Conservation (phyloP, 2,888 invertebrate genomes). For the Oscheius onirici region DNA sequence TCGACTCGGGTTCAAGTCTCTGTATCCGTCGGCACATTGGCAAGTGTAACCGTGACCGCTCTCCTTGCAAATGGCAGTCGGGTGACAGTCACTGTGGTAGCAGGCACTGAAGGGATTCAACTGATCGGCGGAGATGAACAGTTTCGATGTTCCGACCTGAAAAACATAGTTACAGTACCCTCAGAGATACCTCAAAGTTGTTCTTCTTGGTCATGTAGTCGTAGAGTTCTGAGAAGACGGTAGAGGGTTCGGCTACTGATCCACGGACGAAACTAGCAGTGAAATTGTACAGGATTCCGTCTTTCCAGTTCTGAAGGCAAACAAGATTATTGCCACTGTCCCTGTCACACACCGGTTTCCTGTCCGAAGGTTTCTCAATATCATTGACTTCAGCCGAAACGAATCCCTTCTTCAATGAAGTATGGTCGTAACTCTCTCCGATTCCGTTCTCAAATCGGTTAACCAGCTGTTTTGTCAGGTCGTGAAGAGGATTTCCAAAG, state of each 20-base stretch:
- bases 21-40: constrained; percentile 46
- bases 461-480: constrained; percentile 50
- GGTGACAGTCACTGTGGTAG: constrained; percentile 58
- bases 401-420: constrained; percentile 52
- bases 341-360: constrained; percentile 40
- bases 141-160: constrained; percentile 59
- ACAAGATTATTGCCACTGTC: too few relatives aligned
- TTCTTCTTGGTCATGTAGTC: constrained; percentile 58
- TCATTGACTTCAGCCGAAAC: constrained; percentile 56
- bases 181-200: constrained; percentile 52
- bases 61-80: constrained; percentile 56
- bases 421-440: constrained; percentile 53
- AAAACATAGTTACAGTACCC: background rate
- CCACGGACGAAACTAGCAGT: constrained; percentile 59
- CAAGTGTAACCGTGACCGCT: constrained; percentile 48
- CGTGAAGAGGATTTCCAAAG: constrained; percentile 51
- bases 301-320: constrained; percentile 58
- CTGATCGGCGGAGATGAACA: constrained; percentile 65
- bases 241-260: constrained; percentile 51
- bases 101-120: constrained; percentile 63
- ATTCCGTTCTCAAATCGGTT: constrained; percentile 55
- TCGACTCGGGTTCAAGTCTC: constrained; percentile 56
- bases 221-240: constrained; percentile 54
- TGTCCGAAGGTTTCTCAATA: constrained; percentile 52
- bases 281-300: constrained; percentile 66